Evolutionary conservation across 2,888 invertebrate species (phyloP), one percentile per base, ranked within the genome.

Genomic region (Bruchidius siliquastri): DNA sequence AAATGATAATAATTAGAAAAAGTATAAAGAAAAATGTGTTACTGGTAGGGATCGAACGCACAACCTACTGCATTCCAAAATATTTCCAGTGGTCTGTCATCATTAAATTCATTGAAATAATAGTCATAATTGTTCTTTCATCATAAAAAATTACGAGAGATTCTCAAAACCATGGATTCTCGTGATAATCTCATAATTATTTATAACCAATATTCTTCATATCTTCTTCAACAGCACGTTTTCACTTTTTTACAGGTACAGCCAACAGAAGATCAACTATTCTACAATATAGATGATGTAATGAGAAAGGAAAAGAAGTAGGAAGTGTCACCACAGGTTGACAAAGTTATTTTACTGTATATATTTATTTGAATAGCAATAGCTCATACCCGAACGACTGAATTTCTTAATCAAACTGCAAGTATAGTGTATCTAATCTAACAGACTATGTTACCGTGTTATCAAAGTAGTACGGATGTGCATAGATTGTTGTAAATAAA

Each of bases 191-290:
- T n/a, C n/a, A n/a, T n/a, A n/a, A n/a, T n/a, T n/a, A n/a, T n/a
- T n/a, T n/a, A n/a, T n/a, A n/a, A n/a, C n/a, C n/a, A n/a, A n/a
- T n/a, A n/a, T n/a, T n/a, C n/a, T n/a, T n/a, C n/a, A n/a, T n/a
- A n/a, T n/a, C n/a, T n/a, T n/a, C n/a, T n/a, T n/a, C n/a, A n/a
- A n/a, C n/a, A n/a, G n/a, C n/a, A n/a, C n/a, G n/a, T n/a, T n/a
- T n/a, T 2, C 18, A 68, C 8, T 68, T 76, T 75, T 68, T 79
- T 79, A 76, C 67, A 82, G 81, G 78, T 81, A 71, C 81, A 82
- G 74, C 80, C 81, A 2, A 77, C 75, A 10, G 82, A 82, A 68
- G 84, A 84, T 73, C 80, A 82, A 73, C 76, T 82, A 13, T 82
- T 84, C 71, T 83, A 84, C 71, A 80, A 78, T 49, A 76, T 82